phyloP scores from a whole-genome alignment of 2,113 vertebrate species.

The Neogale vison region DNA sequence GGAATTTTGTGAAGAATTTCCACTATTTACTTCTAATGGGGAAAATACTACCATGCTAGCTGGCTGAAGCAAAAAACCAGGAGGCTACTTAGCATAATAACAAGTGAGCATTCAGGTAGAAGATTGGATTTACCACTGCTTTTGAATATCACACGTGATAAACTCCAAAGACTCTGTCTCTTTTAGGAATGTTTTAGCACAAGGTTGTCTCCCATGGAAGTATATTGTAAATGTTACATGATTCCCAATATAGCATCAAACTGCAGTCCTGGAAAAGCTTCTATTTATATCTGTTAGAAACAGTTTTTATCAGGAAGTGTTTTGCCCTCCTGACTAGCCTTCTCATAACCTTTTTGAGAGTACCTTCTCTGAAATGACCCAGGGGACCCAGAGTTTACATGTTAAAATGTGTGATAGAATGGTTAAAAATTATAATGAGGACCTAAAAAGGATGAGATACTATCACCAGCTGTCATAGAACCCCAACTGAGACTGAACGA shows the following conservation, averaged over 20 bases:
- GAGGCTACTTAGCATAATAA: background rate
- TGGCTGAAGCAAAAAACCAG: background rate
- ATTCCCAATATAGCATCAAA: constrained; percentile 65
- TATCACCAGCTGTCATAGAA: background rate
- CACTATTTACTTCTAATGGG: background rate
- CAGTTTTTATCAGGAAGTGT: constrained; percentile 67
- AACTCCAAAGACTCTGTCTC: background rate
- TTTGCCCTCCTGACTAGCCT: constrained; percentile 47
- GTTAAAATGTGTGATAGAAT: background rate
- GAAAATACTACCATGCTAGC: background rate
- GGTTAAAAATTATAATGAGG: background rate
- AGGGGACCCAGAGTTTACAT: background rate
- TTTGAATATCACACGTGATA: background rate
- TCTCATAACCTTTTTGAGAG: constrained; percentile 8
- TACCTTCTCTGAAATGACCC: background rate
- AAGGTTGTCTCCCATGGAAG: constrained; percentile 6
- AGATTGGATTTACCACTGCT: background rate
- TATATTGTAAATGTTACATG: constrained; percentile 60
- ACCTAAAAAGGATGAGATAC: background rate
- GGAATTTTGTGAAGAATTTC: constrained; percentile 10
- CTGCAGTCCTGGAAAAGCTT: constrained; percentile 47
- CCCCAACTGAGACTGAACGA: background rate
- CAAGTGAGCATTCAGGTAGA: constrained; percentile 35
- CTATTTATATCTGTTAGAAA: constrained; percentile 71
- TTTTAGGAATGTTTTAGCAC: background rate